Base-by-base conservation (phyloP, 2,797 vertebrate genomes). In the Malurus leucopterus region DNA sequence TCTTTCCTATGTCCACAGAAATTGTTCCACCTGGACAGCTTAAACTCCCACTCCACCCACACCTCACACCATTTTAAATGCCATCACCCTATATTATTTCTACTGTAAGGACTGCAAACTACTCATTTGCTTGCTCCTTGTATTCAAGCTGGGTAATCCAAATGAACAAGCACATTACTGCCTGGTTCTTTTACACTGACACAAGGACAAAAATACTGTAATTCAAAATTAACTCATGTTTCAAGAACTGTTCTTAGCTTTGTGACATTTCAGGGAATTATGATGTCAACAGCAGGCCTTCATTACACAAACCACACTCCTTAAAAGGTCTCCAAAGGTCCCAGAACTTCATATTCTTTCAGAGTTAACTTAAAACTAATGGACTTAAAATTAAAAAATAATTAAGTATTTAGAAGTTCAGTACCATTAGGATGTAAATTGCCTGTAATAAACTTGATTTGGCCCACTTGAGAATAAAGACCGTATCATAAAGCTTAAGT, bases 381-480 rank as follows among this genome's bases (percentile, higher is more conserved):
- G 2, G 20, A 62, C 80, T 34, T 65, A 61, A 84, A 84, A 73
- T 57, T 7, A 8, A 43, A 79, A 91, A 73, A 57, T 55, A 61
- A 90, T 46, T 38, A 83, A 58, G 82, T 13, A 87, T 69, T 57
- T 80, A 16, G 74, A 86, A 74, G 51, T 74, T 93, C 44, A 62
- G 44, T 43, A 53, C 58, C 67, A 90, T 77, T 41, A 89, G 63
- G 65, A 89, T 78, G 63, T 16, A 87, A 90, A 91, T 79, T 93
- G 54, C 72, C 72, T 71, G 24, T 40, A 92, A 83, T 74, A 90
- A 90, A 77, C 38, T 87, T 87, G 82, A 89, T 94, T 95, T 91
- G 54, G 34, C 61, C 68, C 84, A 88, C 69, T 46, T 62, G 85
- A 92, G 79, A 80, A 89, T 89, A 82, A 74, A 83, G 73, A 47